A percentile compares a stretch with the other conserved stretches of the same genome.
Evolutionary conservation across 2,888 invertebrate genomes (phyloP).

Genomic region (Syrista parreyssii): DNA sequence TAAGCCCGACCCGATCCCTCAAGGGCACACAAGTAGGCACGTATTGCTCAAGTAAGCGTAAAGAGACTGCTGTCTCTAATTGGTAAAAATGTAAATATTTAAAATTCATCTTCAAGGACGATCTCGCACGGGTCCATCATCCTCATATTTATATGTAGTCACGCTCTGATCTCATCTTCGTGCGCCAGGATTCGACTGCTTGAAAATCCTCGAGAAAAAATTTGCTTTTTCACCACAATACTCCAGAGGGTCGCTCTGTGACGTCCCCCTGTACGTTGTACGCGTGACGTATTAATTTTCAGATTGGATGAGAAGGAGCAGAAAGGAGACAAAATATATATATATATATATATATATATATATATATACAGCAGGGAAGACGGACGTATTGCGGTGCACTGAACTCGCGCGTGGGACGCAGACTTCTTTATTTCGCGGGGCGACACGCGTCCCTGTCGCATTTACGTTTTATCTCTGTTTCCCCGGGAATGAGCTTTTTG

Average conservation of each 20-base stretch:
- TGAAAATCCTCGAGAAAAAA: background rate
- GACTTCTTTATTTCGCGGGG: background rate
- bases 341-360: background rate
- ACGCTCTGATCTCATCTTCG: background rate
- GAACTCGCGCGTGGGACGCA: background rate
- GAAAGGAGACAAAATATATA: background rate
- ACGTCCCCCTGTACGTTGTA: background rate
- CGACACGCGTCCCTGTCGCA: background rate
- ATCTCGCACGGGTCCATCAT: background rate
- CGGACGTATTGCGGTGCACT: background rate
- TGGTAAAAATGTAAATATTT: background rate
- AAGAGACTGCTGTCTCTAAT: background rate
- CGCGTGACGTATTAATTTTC: background rate
- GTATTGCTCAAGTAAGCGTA: background rate
- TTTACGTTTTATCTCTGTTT: background rate
- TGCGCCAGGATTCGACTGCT: background rate
- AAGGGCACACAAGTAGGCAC: background rate
- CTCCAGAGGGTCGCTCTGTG: background rate
- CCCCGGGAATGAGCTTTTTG: background rate
- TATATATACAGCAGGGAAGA: background rate
- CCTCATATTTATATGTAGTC: background rate
- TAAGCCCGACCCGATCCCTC: background rate
- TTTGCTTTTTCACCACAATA: background rate
- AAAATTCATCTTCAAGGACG: background rate
- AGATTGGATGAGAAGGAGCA: background rate